These are phyloP conservation scores for Peromyscus attwateri DNA, from an alignment of 2,797 vertebrate genomes.

Conservation along the genomic window DNA sequence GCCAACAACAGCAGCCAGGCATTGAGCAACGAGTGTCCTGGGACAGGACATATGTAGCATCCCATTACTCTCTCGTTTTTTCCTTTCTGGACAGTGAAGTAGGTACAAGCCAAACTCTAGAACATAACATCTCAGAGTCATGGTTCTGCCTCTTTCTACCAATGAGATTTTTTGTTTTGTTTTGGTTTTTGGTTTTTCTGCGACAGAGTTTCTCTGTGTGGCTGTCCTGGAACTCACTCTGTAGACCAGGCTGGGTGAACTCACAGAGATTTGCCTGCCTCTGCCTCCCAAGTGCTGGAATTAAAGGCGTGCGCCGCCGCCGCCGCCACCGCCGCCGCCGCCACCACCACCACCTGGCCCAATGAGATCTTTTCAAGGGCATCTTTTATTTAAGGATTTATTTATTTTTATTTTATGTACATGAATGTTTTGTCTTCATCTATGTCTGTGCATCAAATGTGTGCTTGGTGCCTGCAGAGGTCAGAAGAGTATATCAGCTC, in stretches of 20 bases:
- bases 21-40: accelerated
- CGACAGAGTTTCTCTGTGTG: too few species aligned
- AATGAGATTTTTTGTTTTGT: too few species aligned
- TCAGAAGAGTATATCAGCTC: not conserved
- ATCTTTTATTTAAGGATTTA: not conserved
- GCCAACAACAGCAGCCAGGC: not conserved
- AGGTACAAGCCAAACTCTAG: not conserved
- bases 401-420: not conserved
- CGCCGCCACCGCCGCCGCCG: too few species aligned
- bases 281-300: too few species aligned
- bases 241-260: too few species aligned
- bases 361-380: too few species aligned
- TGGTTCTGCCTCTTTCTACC: not conserved
- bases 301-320: too few species aligned
- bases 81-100: not conserved
- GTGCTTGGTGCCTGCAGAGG: not conserved
- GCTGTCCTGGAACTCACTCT: too few species aligned
- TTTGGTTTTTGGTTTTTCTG: too few species aligned
- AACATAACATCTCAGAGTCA: not conserved
- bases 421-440: not conserved
- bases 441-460: not conserved
- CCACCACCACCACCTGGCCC: too few species aligned
- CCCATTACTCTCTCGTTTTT: not conserved
- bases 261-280: too few species aligned
- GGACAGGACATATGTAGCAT: not conserved